phyloP scores from a whole-genome alignment of 2,113 vertebrate species.

The Misgurnus anguillicaudatus region DNA sequence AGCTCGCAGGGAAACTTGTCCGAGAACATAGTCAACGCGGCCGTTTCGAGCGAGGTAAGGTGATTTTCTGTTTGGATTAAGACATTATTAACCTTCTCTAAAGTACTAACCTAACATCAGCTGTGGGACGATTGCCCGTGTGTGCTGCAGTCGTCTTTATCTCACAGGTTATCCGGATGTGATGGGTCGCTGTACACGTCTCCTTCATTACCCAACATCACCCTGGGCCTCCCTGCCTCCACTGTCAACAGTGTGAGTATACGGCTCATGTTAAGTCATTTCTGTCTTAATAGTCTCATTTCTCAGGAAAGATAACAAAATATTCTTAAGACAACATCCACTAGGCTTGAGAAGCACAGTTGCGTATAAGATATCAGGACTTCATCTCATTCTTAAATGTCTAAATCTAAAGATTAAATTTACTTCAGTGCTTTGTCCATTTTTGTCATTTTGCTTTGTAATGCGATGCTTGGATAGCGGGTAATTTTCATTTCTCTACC shows the following conservation, averaged over 20 bases:
- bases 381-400: too few species aligned
- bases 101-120: too few species aligned
- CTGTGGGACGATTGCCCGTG: background rate
- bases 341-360: too few species aligned
- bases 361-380: too few species aligned
- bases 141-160: conserved; percentile 78
- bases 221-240: conserved; percentile 87
- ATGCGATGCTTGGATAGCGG: background rate
- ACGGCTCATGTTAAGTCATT: background rate
- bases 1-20: conserved; percentile 89
- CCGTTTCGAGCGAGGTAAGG: conserved; percentile 83
- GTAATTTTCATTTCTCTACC: conserved; percentile 42
- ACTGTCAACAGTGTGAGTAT: conserved; percentile 63
- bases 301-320: too few species aligned
- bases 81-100: too few species aligned
- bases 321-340: too few species aligned
- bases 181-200: conserved; percentile 92
- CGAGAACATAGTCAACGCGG: conserved; percentile 84
- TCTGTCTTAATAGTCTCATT: background rate
- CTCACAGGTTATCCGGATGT: conserved; percentile 81
- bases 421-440: background rate
- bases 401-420: too few species aligned
- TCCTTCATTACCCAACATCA: conserved; percentile 94
- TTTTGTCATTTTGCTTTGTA: background rate
- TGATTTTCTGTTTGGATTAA: background rate